Evolutionary conservation across 2,113 vertebrate genomes (phyloP).

Genomic region (Egretta garzetta): DNA sequence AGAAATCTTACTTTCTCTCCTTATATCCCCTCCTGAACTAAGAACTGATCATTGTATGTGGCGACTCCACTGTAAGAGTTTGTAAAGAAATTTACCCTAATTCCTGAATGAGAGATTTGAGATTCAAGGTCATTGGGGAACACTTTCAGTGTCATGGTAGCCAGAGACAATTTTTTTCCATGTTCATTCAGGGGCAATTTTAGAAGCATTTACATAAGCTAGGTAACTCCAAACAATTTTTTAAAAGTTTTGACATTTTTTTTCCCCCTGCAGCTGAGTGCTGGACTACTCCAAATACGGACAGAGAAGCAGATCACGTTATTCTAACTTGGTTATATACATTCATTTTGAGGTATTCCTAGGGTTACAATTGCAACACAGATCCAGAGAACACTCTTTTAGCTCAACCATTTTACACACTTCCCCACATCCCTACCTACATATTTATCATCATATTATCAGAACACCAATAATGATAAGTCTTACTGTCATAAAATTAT

Average conservation of each 20-base stretch:
- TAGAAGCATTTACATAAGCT: background rate
- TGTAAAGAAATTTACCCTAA: background rate
- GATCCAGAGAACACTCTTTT: background rate
- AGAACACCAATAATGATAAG: background rate
- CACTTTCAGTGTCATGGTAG: background rate
- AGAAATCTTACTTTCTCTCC: background rate
- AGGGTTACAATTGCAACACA: background rate
- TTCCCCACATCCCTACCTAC: background rate
- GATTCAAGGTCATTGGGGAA: background rate
- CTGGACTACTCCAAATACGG: background rate
- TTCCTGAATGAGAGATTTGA: background rate
- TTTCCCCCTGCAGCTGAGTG: background rate
- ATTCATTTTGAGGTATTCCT: background rate
- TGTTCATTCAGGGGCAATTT: background rate
- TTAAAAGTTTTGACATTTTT: background rate
- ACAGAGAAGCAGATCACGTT: background rate
- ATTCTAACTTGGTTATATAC: background rate
- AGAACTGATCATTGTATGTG: background rate
- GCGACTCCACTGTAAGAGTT: background rate
- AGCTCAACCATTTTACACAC: background rate
- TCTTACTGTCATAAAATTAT: background rate
- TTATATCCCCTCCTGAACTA: background rate
- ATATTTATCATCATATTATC: background rate
- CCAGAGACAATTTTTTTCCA: background rate
- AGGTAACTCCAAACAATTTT: background rate